Evolutionary conservation across 1,140 invertebrate species (phyloP).

Genomic region (Philaenus spumarius): DNA sequence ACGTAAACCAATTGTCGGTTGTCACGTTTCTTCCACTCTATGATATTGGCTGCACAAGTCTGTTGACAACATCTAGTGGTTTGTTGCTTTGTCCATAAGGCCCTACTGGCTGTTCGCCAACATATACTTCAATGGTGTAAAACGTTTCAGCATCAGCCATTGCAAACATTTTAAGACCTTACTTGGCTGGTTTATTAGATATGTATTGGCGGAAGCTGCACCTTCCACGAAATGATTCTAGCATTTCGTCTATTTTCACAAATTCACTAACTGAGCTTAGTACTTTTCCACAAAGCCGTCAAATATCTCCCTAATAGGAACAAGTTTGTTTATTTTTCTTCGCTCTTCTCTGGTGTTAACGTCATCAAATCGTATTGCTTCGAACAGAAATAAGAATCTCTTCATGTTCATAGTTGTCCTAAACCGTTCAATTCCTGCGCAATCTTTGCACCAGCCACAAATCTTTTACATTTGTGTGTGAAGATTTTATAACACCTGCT

Average conservation of each 20-base stretch:
- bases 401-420: too few relatives aligned
- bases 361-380: too few relatives aligned
- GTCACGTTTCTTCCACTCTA: conserved; percentile 24
- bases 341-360: not conserved
- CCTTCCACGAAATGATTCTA: conserved; percentile 35
- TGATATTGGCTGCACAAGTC: conserved; percentile 22
- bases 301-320: not conserved
- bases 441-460: too few relatives aligned
- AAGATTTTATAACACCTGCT: too few relatives aligned
- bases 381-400: too few relatives aligned
- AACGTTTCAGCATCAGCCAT: conserved; percentile 29
- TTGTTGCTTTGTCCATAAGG: conserved; percentile 32
- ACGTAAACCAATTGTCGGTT: conserved; percentile 28
- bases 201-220: conserved; percentile 40
- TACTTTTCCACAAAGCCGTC: conserved; percentile 36
- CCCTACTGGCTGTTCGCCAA: conserved; percentile 31
- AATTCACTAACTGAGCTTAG: conserved; percentile 33
- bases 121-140: conserved; percentile 33
- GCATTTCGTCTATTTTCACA: conserved; percentile 41
- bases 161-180: conserved; percentile 35
- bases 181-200: conserved; percentile 39
- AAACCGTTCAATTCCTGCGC: too few relatives aligned
- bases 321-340: not conserved
- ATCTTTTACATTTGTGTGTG: too few relatives aligned
- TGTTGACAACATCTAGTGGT: conserved; percentile 24